Evolutionary conservation across 1,140 invertebrate genomes (phyloP), one percentile per base, ranked within the genome.

Genomic region (Pogonomyrmex californicus): DNA sequence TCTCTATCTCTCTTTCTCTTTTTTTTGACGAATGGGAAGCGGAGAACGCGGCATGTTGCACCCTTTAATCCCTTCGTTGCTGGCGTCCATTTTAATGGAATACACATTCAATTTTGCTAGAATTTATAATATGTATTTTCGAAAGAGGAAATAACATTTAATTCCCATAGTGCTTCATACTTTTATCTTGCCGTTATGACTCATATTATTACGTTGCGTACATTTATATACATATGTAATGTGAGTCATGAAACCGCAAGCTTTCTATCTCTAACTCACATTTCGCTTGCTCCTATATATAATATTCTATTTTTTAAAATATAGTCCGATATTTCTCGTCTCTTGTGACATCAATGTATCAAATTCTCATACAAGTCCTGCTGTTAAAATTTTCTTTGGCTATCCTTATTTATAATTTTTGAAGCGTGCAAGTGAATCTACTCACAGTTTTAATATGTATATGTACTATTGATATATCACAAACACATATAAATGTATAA

Each of bases 1-100:
- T 65, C 5, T 41, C 60, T n/a, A n/a, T n/a, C n/a, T n/a, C n/a
- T n/a, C n/a, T n/a, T n/a, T n/a, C n/a, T n/a, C n/a, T n/a, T 68
- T 33, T 30, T 4, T 12, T 33, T 30, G 47, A 23, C 33, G 41
- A 17, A 75, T 14, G 36, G 23, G 56, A 36, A 47, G 63, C 75
- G 30, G 4, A 44, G 54, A 75, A 12, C 65, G 65, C 65, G 4
- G 1, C 36, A 33, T 41, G 12, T 58, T 58, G 36, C 71, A 41
- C 17, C n/a, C 51, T 58, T 75, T 73, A 73, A 73, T 73, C 51
- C 51, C 36, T 73, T 30, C n/a, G n/a, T 58, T 58, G 10, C 51
- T 41, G 36, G n/a, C 51, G n/a, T 58, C 36, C 12, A 75, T 75
- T 75, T 12, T 75, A 75, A 75, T 75, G 54, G 23, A 58, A 14